Base-by-base conservation (phyloP, 2,888 invertebrate species). In the Nineta flava region DNA sequence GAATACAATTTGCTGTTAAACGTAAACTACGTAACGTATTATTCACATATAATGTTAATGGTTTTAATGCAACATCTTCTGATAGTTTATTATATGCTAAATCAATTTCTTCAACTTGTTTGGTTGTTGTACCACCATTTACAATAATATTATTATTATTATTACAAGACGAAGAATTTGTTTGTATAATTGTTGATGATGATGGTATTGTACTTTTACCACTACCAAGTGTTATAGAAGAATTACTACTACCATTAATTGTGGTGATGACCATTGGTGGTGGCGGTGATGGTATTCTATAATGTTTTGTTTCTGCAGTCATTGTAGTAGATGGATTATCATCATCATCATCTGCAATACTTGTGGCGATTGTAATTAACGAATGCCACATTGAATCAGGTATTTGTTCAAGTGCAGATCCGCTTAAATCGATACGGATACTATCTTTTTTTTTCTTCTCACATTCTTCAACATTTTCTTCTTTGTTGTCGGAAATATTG, bases 1-100 rank as follows among this genome's bases (percentile, higher is more conserved):
- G 67, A 48, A 84, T 72, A 15, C 72, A 70, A 61, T 83, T 83
- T 52, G 68, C 61, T 54, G 68, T 65, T 51, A 71, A 65, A 52
- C 71, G 62, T 47, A 72, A 59, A 55, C 66, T 67, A 50, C 70
- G 61, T 45, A 65, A 55, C 19, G 44, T 35, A 13, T 48, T 41
- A 12, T 52, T 47, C 17, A 55, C 54, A 15, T 58, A 54, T 21
- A 54, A 51, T 21, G 47, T 42, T 12, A 49, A 44, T 15, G 49
- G 38, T 35, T 44, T 40, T 9, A 49, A 17, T 26, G 49, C 44
- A 50, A 62, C 58, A 21, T 57, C 51, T 47, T 60, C 59, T 34
- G 59, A 55, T 48, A 69, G 59, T 52, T 62, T 61, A 56, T 69
- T 69, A 56, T 62, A 60, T 46, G 61, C 60, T 45, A 68, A 56